phyloP scores from a whole-genome alignment of 92 coral and sea anemone species.

The Palythoa heliodiscus region DNA sequence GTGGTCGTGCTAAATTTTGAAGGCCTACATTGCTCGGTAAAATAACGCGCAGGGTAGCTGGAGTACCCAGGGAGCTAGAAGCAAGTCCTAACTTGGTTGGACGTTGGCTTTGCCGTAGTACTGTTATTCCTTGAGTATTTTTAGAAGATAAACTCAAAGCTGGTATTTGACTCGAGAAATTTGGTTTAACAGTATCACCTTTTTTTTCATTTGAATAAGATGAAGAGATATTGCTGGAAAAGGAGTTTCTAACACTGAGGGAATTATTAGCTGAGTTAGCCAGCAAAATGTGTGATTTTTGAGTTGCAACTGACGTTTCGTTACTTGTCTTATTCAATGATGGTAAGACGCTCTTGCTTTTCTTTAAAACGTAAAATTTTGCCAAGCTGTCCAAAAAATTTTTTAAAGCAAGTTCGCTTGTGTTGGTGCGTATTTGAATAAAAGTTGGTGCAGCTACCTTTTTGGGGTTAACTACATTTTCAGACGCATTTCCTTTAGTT shows the following conservation, averaged over 20 bases:
- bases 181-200: neutral
- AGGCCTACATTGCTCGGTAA: neutral
- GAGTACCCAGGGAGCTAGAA: neutral
- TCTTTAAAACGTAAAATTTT: slow-evolving; percentile 31
- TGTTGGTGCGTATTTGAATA: slow-evolving; percentile 38
- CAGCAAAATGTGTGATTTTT: neutral
- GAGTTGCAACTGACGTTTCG: neutral
- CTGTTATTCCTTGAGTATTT: neutral
- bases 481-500: neutral
- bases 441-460: neutral
- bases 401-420: slow-evolving; percentile 26
- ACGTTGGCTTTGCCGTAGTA: neutral
- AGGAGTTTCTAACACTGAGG: too few relatives aligned
- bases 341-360: neutral
- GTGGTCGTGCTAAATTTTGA: neutral
- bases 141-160: neutral
- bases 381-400: slow-evolving; percentile 28
- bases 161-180: neutral
- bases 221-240: neutral
- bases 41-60: slow-evolving; percentile 11
- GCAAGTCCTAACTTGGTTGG: slow-evolving; percentile 5
- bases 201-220: neutral
- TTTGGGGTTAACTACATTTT: neutral
- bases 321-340: neutral
- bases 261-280: neutral